A percentile compares a stretch with the other conserved stretches of the same genome.
Conservation (phyloP, 1,140 invertebrate species). For the Lepidurus couesii region DNA sequence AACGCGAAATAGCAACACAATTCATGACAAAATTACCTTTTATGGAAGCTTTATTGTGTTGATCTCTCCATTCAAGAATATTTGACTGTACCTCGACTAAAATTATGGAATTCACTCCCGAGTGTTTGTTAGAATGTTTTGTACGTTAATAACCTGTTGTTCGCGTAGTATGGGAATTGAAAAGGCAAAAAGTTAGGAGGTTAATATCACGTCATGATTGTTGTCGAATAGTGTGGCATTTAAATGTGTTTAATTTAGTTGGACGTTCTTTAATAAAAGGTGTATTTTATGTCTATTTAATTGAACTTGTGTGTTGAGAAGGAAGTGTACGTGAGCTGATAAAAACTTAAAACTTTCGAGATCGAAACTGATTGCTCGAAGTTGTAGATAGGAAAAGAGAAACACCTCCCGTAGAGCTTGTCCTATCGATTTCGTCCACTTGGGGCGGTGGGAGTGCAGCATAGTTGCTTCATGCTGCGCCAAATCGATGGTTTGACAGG, state of each 20-base stretch:
- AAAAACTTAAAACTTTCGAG: not conserved
- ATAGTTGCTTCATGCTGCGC: not conserved
- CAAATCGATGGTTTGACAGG: slow-evolving; percentile 8
- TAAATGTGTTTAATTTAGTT: too few relatives aligned
- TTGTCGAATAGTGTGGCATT: too few relatives aligned
- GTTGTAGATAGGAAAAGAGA: not conserved
- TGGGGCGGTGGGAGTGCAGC: not conserved
- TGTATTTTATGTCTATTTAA: too few relatives aligned
- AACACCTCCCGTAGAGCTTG: not conserved
- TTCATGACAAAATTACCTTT: not conserved
- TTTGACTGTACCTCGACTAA: not conserved
- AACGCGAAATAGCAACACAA: not conserved
- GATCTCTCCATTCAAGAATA: not conserved
- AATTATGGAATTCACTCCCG: too few relatives aligned
- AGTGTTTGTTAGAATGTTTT: too few relatives aligned
- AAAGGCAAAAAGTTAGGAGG: too few relatives aligned
- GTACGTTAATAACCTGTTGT: too few relatives aligned
- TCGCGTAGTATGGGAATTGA: too few relatives aligned
- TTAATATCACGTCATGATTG: too few relatives aligned
- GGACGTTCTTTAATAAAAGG: too few relatives aligned
- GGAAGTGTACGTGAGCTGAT: not conserved
- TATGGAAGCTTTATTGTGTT: not conserved
- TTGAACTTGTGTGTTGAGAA: too few relatives aligned
- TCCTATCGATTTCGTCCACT: not conserved
- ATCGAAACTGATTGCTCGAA: not conserved